phyloP scores from a whole-genome alignment of 1,140 invertebrate genomes.

The Helicorthomorpha holstii region DNA sequence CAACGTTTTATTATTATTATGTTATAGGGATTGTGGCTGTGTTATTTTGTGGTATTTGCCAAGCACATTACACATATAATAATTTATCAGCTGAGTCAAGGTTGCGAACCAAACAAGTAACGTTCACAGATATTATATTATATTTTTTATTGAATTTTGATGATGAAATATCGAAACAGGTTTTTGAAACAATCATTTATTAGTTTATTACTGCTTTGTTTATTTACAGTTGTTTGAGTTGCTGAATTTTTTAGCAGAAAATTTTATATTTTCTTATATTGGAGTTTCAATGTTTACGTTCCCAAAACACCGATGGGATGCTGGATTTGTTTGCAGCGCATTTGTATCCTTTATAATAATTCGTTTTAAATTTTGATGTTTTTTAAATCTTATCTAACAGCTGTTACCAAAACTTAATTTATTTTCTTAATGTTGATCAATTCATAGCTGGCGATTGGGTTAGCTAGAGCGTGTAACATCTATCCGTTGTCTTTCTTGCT shows the following conservation, averaged over 20 bases:
- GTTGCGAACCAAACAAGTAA: conserved; percentile 60
- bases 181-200: not conserved
- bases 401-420: conserved; percentile 1
- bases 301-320: conserved; percentile 83
- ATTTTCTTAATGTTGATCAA: too few relatives aligned
- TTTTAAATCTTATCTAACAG: not conserved
- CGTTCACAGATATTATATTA: not conserved
- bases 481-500: conserved; percentile 89
- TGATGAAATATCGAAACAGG: not conserved
- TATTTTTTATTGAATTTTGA: not conserved
- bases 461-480: conserved; percentile 82
- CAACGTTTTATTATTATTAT: conserved; percentile 5
- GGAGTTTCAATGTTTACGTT: conserved; percentile 98
- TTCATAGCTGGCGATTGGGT: conserved; percentile 52
- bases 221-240: conserved; percentile 68
- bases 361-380: not conserved
- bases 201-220: not conserved
- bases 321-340: conserved; percentile 74
- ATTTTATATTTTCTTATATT: conserved; percentile 98
- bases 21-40: conserved; percentile 78
- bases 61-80: conserved; percentile 98
- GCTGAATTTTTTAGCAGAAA: conserved; percentile 91
- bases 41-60: conserved; percentile 94
- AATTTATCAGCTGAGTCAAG: conserved; percentile 78
- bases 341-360: conserved; percentile 47